Evolutionary conservation across 2,888 invertebrate species (phyloP).

Genomic region (Drosophila cracens): DNA sequence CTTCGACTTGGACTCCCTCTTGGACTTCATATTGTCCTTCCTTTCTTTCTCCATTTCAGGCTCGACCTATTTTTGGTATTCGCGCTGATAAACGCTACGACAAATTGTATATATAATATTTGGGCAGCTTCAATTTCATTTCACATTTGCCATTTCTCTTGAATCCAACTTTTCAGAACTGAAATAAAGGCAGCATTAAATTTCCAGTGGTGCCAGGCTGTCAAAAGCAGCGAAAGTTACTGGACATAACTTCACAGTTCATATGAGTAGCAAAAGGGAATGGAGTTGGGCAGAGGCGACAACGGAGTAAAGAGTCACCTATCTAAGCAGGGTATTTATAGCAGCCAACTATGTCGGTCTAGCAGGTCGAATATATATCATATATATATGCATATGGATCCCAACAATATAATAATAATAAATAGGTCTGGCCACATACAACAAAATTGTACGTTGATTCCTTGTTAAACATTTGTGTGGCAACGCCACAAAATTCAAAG

Average conservation of each 20-base stretch:
- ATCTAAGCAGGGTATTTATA: no score
- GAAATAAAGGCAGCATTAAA: neutral
- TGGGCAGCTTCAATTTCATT: neutral
- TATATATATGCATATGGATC: no score
- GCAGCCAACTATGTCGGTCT: no score
- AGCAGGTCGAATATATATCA: no score
- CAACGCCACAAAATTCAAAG: no score
- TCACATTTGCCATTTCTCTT: neutral
- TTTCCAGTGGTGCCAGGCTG: conserved; percentile 3
- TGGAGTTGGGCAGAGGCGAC: no score
- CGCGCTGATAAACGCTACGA: neutral
- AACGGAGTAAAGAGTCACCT: no score
- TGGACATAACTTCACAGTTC: no score
- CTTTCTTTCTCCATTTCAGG: neutral
- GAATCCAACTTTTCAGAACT: neutral
- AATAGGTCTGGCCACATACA: neutral
- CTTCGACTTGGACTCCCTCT: no score
- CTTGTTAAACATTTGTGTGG: neutral
- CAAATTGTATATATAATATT: no score
- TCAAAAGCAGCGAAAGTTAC: neutral
- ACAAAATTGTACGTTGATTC: neutral
- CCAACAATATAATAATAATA: neutral
- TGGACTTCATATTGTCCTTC: neutral
- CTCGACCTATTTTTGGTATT: neutral
- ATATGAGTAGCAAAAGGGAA: no score